Evolutionary conservation across 2,113 vertebrate genomes (phyloP), one percentile per base, ranked within the genome.

Genomic region (Potamarius usumacintae): DNA sequence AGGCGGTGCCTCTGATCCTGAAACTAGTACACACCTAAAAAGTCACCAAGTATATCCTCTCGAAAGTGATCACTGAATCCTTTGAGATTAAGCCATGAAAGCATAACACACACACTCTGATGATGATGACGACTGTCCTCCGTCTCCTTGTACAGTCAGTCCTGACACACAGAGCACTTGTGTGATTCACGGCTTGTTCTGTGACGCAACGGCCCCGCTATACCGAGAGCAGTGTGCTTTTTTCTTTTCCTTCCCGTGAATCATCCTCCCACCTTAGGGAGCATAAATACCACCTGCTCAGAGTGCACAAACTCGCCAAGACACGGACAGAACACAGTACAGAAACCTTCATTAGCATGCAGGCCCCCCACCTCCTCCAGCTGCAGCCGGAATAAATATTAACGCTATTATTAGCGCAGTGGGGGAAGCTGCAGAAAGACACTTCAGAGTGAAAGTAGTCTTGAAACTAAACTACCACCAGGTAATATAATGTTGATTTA

Each of bases 231-330:
- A 83, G 69, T 34, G 17, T 10, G 5, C 17, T 55, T 57, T 34
- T 81, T 71, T 76, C 62, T 76, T 69, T 63, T 82, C 42, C 52
- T 18, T 69, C 67, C 80, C 50, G 84, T 92, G 91, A 92, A 90
- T 92, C 91, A 92, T 91, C 91, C 80, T 82, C 86, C 91, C 85
- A 88, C 90, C 90, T 88, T 83, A 60, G 63, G 48, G 76, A 87
- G 88, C 89, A 90, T 86, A 90, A 90, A 84, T 90, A 90, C 90
- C 91, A 91, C 90, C 91, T 92, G 90, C 88, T 90, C 85, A 69
- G 80, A 53, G 88, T 18, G 85, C 81, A 84, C 50, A 86, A 84
- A 34, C 82, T 67, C 65, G 34, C 85, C 48, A 52, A 85, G 82
- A 86, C 80, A 79, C 27, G 69, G 57, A 81, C 53, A 11, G 27